Conservation (phyloP, 2,797 vertebrate species). For the Gymnocypris eckloni region DNA sequence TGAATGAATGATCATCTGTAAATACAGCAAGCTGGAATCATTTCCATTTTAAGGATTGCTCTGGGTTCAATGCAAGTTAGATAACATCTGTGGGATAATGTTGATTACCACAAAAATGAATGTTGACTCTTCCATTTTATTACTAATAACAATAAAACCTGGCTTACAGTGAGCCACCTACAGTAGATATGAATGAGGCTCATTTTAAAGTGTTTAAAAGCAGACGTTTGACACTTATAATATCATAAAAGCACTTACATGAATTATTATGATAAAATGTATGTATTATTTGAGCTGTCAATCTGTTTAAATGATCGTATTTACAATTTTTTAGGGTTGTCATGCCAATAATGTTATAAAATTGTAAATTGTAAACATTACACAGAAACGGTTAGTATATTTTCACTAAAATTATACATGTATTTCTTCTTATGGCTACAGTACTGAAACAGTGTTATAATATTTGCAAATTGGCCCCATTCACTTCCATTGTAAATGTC, state of each 20-base stretch:
- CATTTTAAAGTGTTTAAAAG: neutral
- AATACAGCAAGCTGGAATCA: conserved; percentile 5
- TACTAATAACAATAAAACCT: neutral
- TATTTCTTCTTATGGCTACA: neutral
- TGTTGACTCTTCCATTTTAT: neutral
- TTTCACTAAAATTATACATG: neutral
- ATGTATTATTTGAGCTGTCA: neutral
- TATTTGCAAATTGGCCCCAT: neutral
- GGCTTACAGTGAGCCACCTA: neutral
- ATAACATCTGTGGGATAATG: neutral
- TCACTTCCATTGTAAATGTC: neutral
- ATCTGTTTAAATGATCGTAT: neutral
- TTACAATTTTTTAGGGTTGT: neutral
- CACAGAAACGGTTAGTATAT: neutral
- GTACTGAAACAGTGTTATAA: neutral
- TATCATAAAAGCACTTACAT: neutral
- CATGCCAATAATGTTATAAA: neutral
- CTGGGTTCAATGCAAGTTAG: neutral
- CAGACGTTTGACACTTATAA: neutral
- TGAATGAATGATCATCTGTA: conserved; percentile 4
- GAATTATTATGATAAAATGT: neutral
- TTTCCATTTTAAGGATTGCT: neutral
- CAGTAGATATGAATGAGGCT: neutral
- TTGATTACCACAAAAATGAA: neutral
- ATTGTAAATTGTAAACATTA: neutral